Percentiles rank a stretch among this genome's conserved stretches.
Conservation (phyloP, 2,888 invertebrate species). For the Gibbula magus region DNA sequence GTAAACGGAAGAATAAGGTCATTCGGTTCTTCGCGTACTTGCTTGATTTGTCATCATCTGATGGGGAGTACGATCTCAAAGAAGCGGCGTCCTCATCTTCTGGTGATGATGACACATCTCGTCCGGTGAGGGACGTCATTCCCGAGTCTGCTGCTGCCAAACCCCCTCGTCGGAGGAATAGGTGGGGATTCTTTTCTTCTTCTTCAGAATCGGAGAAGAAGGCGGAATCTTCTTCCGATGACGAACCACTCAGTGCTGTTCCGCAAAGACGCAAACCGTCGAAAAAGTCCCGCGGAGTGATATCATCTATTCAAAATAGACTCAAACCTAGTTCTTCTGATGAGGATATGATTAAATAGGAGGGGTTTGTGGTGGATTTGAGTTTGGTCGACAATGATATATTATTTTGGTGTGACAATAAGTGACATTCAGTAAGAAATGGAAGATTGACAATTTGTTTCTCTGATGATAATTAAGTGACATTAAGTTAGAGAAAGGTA, state of each 20-base stretch:
- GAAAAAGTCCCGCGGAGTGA: not conserved
- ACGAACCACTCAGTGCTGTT: not conserved
- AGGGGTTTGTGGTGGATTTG: too few relatives aligned
- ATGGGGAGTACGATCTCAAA: constrained; percentile 33
- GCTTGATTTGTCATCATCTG: constrained; percentile 40
- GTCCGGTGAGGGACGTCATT: not conserved
- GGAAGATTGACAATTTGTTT: too few relatives aligned
- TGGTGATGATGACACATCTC: not conserved
- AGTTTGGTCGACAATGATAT: too few relatives aligned
- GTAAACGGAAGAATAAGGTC: constrained; percentile 37
- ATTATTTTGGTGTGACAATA: too few relatives aligned
- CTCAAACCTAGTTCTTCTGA: not conserved
- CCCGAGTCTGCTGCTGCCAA: not conserved
- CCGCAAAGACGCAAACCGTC: not conserved
- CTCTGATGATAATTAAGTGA: too few relatives aligned
- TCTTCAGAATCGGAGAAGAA: not conserved
- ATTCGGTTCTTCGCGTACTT: constrained; percentile 42
- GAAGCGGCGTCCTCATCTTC: not conserved
- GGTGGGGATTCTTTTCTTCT: not conserved
- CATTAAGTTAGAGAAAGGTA: too few relatives aligned
- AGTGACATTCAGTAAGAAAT: too few relatives aligned
- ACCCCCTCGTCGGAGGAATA: not conserved
- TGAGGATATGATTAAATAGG: not conserved
- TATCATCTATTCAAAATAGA: not conserved
- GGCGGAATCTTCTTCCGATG: not conserved